Evolutionary conservation across 1,140 invertebrate genomes (phyloP).

Genomic region (Heliothis virescens): DNA sequence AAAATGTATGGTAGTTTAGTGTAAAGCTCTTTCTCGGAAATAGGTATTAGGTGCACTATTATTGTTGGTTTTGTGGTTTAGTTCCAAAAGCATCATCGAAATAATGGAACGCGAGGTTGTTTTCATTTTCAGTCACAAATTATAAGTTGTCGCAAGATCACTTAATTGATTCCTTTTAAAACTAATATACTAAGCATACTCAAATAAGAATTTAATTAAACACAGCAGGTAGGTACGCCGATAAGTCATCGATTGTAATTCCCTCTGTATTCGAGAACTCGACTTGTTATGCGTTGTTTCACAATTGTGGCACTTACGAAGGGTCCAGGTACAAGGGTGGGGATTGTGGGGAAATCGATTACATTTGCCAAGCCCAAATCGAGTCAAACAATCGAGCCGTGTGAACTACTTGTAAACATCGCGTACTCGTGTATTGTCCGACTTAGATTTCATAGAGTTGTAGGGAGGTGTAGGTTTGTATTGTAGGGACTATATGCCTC

Average conservation of each 20-base stretch:
- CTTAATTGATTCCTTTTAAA: no score
- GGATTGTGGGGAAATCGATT: conserved; percentile 23
- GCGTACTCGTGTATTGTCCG: conserved; percentile 4
- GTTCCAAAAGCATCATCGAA: no score
- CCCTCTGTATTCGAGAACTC: background rate
- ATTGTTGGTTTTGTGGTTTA: no score
- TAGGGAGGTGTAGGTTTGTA: no score
- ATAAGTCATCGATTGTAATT: background rate
- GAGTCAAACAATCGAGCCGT: conserved; percentile 8
- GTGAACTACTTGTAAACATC: conserved; percentile 30
- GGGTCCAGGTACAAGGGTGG: conserved; percentile 3
- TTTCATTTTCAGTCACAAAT: no score
- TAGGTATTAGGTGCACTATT: no score
- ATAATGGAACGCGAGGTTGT: no score
- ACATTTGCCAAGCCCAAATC: conserved; percentile 29
- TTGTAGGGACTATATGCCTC: no score
- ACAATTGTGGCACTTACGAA: conserved; percentile 17
- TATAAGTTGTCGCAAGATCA: no score
- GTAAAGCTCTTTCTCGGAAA: background rate
- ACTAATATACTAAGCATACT: no score
- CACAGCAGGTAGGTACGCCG: background rate
- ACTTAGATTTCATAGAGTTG: conserved; percentile 5
- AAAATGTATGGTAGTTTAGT: background rate
- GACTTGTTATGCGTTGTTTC: conserved; percentile 8
- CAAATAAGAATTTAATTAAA: no score